These are phyloP conservation scores for Drosophila yooni DNA, from an alignment of 2,888 invertebrate genomes.

Conservation along the genomic window DNA sequence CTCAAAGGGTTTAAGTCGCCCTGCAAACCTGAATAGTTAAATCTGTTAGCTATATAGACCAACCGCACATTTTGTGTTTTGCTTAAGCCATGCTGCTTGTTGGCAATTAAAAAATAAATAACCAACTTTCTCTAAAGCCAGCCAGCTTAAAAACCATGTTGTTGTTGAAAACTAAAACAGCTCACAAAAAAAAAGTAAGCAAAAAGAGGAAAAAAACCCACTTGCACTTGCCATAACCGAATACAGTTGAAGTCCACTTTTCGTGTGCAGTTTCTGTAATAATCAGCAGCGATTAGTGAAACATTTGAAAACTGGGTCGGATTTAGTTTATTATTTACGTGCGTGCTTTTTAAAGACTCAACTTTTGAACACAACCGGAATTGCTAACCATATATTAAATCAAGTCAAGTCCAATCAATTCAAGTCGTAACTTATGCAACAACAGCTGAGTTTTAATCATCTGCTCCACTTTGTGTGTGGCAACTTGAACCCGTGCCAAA, in stretches of 20 bases:
- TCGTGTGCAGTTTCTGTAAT: not conserved
- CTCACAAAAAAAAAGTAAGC: not conserved
- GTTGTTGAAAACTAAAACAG: not conserved
- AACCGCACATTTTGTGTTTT: slow-evolving; percentile 1
- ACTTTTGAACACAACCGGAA: not conserved
- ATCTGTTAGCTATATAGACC: not conserved
- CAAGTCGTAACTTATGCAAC: not conserved
- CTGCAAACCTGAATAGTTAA: not conserved
- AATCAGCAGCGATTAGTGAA: not conserved
- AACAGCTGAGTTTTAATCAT: not conserved
- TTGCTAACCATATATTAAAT: not conserved
- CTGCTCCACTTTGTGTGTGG: not conserved
- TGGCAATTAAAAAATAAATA: slow-evolving; percentile 13
- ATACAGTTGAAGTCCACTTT: not conserved
- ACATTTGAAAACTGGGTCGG: not conserved
- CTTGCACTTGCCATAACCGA: slow-evolving; percentile 4
- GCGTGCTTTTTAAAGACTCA: not conserved
- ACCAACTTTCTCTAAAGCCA: slow-evolving; percentile 7
- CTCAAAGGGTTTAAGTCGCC: not conserved
- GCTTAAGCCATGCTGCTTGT: slow-evolving; percentile 11
- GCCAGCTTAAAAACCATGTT: slow-evolving; percentile 9
- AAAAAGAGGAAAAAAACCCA: not conserved
- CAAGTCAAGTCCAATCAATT: not conserved
- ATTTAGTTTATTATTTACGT: not conserved
- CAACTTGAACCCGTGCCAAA: not conserved